phyloP scores from a whole-genome alignment of 2,797 vertebrate genomes.

The Naso thynnoides region DNA sequence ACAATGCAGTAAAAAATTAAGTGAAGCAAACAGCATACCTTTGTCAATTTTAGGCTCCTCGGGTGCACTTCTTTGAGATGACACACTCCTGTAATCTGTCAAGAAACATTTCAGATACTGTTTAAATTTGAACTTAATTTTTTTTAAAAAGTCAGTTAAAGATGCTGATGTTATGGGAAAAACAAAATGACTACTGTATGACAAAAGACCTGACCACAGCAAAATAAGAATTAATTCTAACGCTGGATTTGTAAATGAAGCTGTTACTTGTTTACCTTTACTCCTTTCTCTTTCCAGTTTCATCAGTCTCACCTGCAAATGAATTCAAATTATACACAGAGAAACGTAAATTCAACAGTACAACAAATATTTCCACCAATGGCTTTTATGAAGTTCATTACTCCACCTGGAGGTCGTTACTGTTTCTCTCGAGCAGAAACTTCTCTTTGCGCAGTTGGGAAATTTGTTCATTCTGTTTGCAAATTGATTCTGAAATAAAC shows the following conservation, averaged over 20 bases:
- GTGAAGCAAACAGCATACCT: slow-evolving; percentile 81
- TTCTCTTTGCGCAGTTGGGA: slow-evolving; percentile 89
- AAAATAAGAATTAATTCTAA: background rate
- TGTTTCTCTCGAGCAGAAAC: slow-evolving; percentile 84
- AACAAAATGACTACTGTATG: background rate
- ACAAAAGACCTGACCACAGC: background rate
- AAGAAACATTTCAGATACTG: slow-evolving; percentile 25
- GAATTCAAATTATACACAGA: slow-evolving; percentile 3
- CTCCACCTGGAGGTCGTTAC: slow-evolving; percentile 86
- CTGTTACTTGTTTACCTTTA: slow-evolving; percentile 84
- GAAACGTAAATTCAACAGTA: background rate
- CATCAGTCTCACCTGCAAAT: slow-evolving; percentile 85
- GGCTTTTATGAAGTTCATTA: background rate
- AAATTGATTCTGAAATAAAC: slow-evolving; percentile 83
- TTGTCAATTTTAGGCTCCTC: slow-evolving; percentile 88
- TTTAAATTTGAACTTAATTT: slow-evolving; percentile 5
- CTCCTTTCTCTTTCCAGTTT: slow-evolving; percentile 84
- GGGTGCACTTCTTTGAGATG: slow-evolving; percentile 85
- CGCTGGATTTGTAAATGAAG: background rate
- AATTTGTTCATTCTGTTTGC: slow-evolving; percentile 87
- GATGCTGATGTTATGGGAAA: too few species aligned
- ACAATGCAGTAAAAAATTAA: background rate
- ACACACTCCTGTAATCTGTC: slow-evolving; percentile 84
- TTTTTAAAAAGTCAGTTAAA: too few species aligned
- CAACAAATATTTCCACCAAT: background rate